phyloP scores from a whole-genome alignment of 2,113 vertebrate genomes.

The Actinemys pallida region DNA sequence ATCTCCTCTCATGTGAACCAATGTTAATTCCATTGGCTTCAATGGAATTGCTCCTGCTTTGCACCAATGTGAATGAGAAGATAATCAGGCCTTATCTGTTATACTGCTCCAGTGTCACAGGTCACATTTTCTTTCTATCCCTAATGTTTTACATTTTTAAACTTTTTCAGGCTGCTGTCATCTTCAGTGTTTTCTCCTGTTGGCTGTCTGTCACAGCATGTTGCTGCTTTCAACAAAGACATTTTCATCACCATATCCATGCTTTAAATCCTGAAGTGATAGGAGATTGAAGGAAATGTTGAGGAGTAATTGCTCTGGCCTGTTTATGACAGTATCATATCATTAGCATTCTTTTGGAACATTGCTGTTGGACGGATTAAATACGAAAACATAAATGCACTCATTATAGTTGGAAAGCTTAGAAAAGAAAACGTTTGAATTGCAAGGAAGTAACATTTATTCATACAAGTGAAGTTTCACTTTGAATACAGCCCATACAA shows the following conservation, averaged over 20 bases:
- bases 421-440: neutral
- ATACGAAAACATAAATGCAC: neutral
- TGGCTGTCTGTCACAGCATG: constrained; percentile 38
- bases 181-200: constrained; percentile 28
- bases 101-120: constrained; percentile 7
- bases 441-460: neutral
- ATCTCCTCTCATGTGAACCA: neutral
- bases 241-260: constrained; percentile 48
- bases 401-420: neutral
- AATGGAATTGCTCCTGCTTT: neutral
- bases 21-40: neutral
- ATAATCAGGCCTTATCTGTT: neutral
- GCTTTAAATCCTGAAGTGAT: constrained; percentile 36
- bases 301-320: constrained; percentile 59
- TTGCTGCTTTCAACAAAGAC: constrained; percentile 53
- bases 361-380: neutral
- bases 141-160: constrained; percentile 30
- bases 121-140: constrained; percentile 20
- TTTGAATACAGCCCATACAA: neutral
- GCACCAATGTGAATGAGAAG: neutral
- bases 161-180: constrained; percentile 42
- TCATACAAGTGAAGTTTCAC: neutral
- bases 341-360: neutral
- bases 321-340: constrained; percentile 33
- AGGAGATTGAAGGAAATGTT: constrained; percentile 36